phyloP scores from a whole-genome alignment of 2,797 vertebrate species.

The Hozukius guyotensis region DNA sequence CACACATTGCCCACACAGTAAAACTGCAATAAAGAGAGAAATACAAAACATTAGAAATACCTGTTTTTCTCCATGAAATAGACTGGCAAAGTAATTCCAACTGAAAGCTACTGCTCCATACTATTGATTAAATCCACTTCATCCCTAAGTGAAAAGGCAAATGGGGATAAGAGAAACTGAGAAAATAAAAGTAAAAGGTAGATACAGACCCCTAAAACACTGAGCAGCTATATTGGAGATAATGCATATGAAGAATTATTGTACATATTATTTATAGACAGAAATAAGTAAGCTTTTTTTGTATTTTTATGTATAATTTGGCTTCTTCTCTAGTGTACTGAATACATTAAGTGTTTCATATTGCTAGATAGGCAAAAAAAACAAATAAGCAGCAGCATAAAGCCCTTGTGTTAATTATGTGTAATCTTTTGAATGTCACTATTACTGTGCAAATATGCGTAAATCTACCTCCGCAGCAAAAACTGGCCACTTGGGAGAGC shows the following conservation, averaged over 20 bases:
- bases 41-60: conserved; percentile 21
- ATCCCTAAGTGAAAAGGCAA: conserved; percentile 17
- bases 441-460: not conserved
- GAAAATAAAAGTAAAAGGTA: not conserved
- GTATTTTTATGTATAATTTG: not conserved
- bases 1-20: conserved; percentile 4
- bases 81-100: conserved; percentile 26
- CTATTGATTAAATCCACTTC: conserved; percentile 30
- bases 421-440: conserved; percentile 11
- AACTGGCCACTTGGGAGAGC: conserved; percentile 14
- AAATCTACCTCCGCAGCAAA: conserved; percentile 8
- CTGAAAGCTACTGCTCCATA: conserved; percentile 6
- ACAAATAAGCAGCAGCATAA: conserved; percentile 8
- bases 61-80: conserved; percentile 13
- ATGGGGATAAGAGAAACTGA: not conserved
- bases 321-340: not conserved
- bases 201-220: not conserved
- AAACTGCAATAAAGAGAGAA: conserved; percentile 16
- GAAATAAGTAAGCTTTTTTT: not conserved
- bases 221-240: not conserved
- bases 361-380: not conserved
- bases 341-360: not conserved
- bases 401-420: not conserved
- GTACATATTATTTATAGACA: not conserved
- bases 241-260: not conserved